phyloP scores from a whole-genome alignment of 2,113 vertebrate genomes.

The Gopherus flavomarginatus region DNA sequence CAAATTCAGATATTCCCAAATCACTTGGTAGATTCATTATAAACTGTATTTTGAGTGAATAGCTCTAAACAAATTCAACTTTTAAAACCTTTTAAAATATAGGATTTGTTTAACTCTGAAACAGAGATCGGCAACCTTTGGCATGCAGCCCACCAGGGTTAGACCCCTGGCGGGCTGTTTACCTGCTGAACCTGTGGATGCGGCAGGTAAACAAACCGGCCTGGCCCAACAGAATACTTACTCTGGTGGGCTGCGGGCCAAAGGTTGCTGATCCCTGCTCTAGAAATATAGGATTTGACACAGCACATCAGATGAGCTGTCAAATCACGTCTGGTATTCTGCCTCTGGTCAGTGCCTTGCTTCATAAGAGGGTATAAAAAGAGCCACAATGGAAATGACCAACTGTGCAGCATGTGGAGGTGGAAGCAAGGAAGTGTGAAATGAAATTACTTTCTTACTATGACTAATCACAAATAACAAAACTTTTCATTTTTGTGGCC shows the following conservation, averaged over 20 bases:
- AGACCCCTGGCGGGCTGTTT: no score
- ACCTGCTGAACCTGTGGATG: no score
- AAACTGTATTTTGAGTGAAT: not conserved
- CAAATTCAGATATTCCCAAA: not conserved
- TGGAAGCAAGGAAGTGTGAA: no score
- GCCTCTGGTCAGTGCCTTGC: slow-evolving; percentile 46
- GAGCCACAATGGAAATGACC: slow-evolving; percentile 36
- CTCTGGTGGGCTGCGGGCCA: no score
- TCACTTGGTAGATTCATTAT: no score
- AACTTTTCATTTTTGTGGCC: not conserved
- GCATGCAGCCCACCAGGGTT: no score
- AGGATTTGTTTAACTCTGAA: slow-evolving; percentile 27
- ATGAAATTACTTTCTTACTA: slow-evolving; percentile 8
- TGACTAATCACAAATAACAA: not conserved
- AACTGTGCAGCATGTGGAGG: slow-evolving; percentile 7
- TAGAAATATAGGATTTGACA: slow-evolving; percentile 35
- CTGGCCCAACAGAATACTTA: no score
- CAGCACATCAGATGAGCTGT: slow-evolving; percentile 38
- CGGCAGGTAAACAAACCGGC: no score
- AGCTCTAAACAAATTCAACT: not conserved
- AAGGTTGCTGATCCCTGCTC: no score
- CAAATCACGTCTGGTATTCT: slow-evolving; percentile 49
- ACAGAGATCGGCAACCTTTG: no score
- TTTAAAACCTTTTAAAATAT: slow-evolving; percentile 15
- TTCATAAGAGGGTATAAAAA: slow-evolving; percentile 12